Conservation (phyloP, 2,888 invertebrate genomes). For the Cheilosia variabilis region DNA sequence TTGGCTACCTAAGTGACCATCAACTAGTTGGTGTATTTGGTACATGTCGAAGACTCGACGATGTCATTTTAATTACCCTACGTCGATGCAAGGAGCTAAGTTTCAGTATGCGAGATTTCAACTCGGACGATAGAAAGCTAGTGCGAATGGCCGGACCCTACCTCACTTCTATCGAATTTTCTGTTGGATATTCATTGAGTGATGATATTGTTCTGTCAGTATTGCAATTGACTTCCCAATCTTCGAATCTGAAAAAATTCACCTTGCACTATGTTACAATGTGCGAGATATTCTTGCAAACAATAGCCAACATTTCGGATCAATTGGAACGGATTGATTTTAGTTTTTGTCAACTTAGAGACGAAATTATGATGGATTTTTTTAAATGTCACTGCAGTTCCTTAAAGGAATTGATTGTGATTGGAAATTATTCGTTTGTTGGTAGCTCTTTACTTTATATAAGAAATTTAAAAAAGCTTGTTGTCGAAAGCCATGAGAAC, state of each 20-base stretch:
- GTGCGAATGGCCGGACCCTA: slow-evolving; percentile 16
- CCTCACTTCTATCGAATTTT: slow-evolving; percentile 27
- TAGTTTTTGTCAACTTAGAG: slow-evolving; percentile 57
- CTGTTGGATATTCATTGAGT: slow-evolving; percentile 53
- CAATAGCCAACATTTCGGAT: slow-evolving; percentile 33
- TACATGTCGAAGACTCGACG: slow-evolving; percentile 49
- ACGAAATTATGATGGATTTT: slow-evolving; percentile 54
- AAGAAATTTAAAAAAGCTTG: slow-evolving; percentile 23
- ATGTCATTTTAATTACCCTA: slow-evolving; percentile 52
- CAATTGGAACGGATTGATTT: slow-evolving; percentile 62
- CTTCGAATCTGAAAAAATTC: slow-evolving; percentile 28
- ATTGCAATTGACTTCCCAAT: slow-evolving; percentile 28
- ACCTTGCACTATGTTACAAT: slow-evolving; percentile 52
- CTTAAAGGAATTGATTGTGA: slow-evolving; percentile 44
- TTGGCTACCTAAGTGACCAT: slow-evolving; percentile 51
- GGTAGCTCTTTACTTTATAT: slow-evolving; percentile 37
- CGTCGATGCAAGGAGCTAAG: slow-evolving; percentile 54
- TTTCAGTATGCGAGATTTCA: slow-evolving; percentile 50
- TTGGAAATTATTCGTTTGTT: slow-evolving; percentile 56
- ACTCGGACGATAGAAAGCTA: slow-evolving; percentile 26
- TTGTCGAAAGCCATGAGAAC: slow-evolving; percentile 52
- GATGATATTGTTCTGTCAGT: slow-evolving; percentile 29
- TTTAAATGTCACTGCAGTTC: slow-evolving; percentile 49
- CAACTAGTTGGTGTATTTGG: slow-evolving; percentile 43
- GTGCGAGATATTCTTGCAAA: slow-evolving; percentile 44